A percentile compares a stretch with the other conserved stretches of the same genome.
Evolutionary conservation across 2,113 vertebrate species (phyloP).

Genomic region (Podarcis raffonei): DNA sequence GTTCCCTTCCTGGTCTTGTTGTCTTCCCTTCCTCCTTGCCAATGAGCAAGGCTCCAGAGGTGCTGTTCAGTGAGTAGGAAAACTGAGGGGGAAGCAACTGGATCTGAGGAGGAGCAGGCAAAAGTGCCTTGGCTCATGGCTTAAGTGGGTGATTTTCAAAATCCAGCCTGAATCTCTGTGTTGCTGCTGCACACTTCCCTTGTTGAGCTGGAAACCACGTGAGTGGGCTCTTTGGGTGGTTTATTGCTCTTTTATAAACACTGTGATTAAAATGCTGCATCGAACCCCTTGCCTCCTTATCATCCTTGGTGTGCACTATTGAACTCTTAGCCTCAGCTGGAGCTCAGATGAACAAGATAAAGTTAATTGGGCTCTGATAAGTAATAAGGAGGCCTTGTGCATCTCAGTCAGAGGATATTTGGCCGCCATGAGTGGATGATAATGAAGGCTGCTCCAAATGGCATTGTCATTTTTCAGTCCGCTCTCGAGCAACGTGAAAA

Average conservation of each 20-base stretch:
- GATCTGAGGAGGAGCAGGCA: not conserved
- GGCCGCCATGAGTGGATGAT: slow-evolving; percentile 64
- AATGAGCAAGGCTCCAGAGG: not conserved
- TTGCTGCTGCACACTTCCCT: not conserved
- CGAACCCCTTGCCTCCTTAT: slow-evolving; percentile 29
- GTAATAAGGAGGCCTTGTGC: slow-evolving; percentile 21
- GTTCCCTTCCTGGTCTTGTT: not conserved
- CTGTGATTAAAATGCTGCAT: slow-evolving; percentile 22
- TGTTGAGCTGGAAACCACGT: slow-evolving; percentile 6
- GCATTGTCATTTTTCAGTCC: slow-evolving; percentile 62
- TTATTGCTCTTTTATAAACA: slow-evolving; percentile 42
- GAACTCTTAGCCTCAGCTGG: slow-evolving; percentile 60
- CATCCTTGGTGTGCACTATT: slow-evolving; percentile 52
- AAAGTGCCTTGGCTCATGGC: not conserved
- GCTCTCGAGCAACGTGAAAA: slow-evolving; percentile 70
- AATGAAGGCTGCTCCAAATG: slow-evolving; percentile 54
- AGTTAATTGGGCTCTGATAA: slow-evolving; percentile 53
- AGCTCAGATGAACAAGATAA: slow-evolving; percentile 65
- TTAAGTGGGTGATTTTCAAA: not conserved
- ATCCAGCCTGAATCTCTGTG: not conserved
- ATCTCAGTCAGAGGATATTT: slow-evolving; percentile 62
- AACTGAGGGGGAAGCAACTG: not conserved
- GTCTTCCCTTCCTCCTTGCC: too few relatives aligned
- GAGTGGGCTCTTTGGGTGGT: not conserved
- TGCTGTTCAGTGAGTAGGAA: not conserved